phyloP scores from a whole-genome alignment of 2,113 vertebrate species.

The Alexandromys fortis region DNA sequence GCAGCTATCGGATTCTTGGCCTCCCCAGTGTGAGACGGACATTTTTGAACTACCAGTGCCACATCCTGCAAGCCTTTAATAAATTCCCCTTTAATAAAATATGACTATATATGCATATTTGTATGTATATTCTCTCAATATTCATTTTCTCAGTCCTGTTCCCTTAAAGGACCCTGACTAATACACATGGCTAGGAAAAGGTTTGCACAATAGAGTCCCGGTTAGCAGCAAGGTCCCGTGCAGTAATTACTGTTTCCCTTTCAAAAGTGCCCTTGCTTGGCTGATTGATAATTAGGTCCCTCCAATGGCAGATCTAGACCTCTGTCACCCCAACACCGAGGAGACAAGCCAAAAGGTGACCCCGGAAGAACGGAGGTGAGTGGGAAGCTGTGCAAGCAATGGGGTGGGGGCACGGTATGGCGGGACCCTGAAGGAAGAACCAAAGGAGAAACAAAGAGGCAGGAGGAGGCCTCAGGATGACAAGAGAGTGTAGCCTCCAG shows the following conservation, averaged over 20 bases:
- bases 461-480: background rate
- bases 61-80: background rate
- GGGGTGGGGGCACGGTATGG: fast-evolving
- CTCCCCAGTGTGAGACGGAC: background rate
- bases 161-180: background rate
- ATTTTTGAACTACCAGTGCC: background rate
- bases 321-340: background rate
- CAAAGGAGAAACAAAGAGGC: constrained; percentile 45
- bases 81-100: background rate
- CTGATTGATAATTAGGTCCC: background rate
- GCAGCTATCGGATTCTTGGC: too few relatives aligned
- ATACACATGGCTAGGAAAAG: background rate
- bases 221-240: background rate
- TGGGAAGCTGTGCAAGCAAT: background rate
- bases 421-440: background rate
- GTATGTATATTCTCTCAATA: background rate
- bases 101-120: background rate
- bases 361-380: background rate
- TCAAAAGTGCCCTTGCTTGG: background rate
- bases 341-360: background rate
- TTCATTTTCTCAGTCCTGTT: background rate
- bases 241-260: background rate
- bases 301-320: background rate
- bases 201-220: background rate
- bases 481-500: constrained; percentile 75